Evolutionary conservation across 2,113 vertebrate genomes (phyloP), one percentile per base, ranked within the genome.

Genomic region (Indicator maculatus): DNA sequence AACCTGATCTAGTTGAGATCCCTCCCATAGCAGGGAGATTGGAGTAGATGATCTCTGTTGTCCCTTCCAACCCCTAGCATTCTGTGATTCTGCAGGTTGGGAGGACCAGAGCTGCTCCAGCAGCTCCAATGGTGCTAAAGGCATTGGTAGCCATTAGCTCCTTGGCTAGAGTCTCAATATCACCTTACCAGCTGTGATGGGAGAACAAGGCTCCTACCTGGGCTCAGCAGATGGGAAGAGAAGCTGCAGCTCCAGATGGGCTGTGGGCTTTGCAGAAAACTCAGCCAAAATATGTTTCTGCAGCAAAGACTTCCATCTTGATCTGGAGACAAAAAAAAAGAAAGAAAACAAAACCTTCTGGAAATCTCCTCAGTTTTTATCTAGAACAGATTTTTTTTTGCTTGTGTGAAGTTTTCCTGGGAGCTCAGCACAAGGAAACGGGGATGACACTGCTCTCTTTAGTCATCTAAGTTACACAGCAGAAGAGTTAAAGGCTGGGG

Each of bases 141-240:
- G n/a, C 19, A 33, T n/a, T 52, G 1, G 0, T 12, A 24, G 31
- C 47, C 3, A 63, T 23, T 77, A 17, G 5, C 27, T 36, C 58
- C 61, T 8, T 4, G 28, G 38, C 8, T 28, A 21, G 28, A 8
- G 8, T 21, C 26, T 80, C 4, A 0, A 20, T 20, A 21, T 30
- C 71, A 27, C 19, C 53, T 3, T 5, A 1, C 5, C 41, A 19
- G 6, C 16, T 38, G 47, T 71, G 7, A 17, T 0, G 8, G 53
- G 14, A 72, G 12, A 21, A 44, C 64, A 67, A 52, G 24, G 39
- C 30, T 83, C 63, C 30, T 44, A 6, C 0, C 0, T 15, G 59
- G 53, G n/a, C 41, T 82, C 30, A n/a, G n/a, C 15, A 14, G 55
- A 7, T 4, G 11, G 36, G n/a, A 87, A 28, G 0, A 33, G 52